Conservation (phyloP, 2,113 vertebrate genomes). For the Zosterops borbonicus region DNA sequence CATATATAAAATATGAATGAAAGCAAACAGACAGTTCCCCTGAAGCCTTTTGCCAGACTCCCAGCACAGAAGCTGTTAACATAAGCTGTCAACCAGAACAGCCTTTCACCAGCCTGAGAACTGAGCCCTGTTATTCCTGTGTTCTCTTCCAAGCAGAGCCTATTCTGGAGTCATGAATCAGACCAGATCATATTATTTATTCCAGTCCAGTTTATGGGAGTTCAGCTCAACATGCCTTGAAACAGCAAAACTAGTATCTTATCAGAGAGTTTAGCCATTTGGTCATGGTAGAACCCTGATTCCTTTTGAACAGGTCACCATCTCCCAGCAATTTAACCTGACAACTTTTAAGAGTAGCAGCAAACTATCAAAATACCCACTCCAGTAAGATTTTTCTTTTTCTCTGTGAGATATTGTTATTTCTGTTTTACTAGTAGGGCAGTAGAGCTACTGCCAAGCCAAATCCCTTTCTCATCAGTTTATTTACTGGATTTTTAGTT, state of each 20-base stretch:
- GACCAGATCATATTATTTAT: background rate
- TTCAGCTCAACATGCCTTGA: background rate
- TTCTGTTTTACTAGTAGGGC: background rate
- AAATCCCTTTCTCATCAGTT: background rate
- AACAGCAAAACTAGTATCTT: background rate
- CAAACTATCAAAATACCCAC: background rate
- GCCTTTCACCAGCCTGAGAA: slow-evolving; percentile 17
- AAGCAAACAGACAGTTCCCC: slow-evolving; percentile 30
- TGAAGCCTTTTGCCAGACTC: slow-evolving; percentile 40
- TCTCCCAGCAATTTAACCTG: background rate
- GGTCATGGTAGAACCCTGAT: background rate
- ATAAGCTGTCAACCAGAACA: slow-evolving; percentile 25
- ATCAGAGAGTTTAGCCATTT: background rate
- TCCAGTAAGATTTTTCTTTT: background rate
- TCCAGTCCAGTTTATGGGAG: background rate
- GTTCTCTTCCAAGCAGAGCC: background rate
- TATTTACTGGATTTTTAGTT: background rate
- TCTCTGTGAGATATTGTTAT: background rate
- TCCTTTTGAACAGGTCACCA: background rate
- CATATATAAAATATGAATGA: slow-evolving; percentile 21
- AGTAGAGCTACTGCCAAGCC: background rate
- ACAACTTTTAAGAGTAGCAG: background rate
- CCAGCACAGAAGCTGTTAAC: slow-evolving; percentile 51
- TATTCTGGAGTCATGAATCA: background rate
- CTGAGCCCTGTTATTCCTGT: background rate